These are phyloP conservation scores for Anniella stebbinsi DNA, from an alignment of 2,797 vertebrate species.

Conservation along the genomic window DNA sequence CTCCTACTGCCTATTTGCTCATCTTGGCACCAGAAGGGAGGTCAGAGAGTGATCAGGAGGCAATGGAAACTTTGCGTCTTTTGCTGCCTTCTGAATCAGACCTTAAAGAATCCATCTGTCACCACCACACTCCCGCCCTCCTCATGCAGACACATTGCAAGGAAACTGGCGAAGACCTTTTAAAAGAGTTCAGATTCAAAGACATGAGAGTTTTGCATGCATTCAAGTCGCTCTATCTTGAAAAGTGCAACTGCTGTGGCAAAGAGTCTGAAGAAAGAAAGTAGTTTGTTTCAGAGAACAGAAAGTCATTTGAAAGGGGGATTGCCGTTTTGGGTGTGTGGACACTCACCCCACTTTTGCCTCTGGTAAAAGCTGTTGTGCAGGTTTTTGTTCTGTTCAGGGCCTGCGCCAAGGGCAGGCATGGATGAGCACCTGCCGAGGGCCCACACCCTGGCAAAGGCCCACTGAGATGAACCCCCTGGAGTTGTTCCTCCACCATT, in stretches of 20 bases:
- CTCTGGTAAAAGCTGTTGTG: not conserved
- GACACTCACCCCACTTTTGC: not conserved
- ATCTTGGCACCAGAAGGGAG: constrained; percentile 4
- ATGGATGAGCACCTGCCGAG: too few species aligned
- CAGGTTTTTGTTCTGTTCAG: not conserved
- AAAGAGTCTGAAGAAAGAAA: not conserved
- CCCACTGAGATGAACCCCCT: too few species aligned
- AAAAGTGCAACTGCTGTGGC: not conserved
- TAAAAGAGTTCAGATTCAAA: constrained; percentile 12
- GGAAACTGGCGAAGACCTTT: not conserved
- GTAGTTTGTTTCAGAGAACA: not conserved
- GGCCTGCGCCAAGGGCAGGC: too few species aligned
- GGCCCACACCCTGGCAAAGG: too few species aligned
- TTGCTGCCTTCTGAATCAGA: constrained; percentile 21
- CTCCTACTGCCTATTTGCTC: constrained; percentile 35
- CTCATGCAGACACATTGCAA: not conserved
- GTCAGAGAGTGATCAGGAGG: constrained; percentile 12
- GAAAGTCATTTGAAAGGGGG: not conserved
- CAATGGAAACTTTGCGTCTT: constrained; percentile 39
- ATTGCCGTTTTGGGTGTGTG: not conserved
- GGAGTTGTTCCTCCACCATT: too few species aligned
- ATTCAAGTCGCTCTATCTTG: constrained; percentile 35
- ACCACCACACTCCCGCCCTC: not conserved
- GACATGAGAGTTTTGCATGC: not conserved
- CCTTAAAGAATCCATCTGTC: not conserved